Evolutionary conservation across 2,113 vertebrate genomes (phyloP).

Genomic region (Cheirogaleus medius): DNA sequence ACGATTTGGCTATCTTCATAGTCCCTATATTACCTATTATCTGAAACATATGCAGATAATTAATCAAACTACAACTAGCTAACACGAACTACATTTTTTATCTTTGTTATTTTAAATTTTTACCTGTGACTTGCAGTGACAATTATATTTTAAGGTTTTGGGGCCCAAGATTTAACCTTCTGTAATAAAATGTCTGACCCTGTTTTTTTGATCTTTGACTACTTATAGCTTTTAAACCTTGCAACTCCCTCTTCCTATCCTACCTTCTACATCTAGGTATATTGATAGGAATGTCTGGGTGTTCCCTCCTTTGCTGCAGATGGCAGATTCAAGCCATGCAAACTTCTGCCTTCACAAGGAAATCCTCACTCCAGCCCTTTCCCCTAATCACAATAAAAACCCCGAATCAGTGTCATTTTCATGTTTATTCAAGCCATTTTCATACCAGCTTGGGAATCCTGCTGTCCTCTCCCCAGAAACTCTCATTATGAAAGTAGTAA

Average conservation of each 20-base stretch:
- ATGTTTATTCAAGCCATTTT: neutral
- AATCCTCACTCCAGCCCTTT: neutral
- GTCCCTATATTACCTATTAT: neutral
- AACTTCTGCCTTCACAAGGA: neutral
- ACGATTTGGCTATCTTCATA: neutral
- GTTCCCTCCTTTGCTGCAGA: neutral
- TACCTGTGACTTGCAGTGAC: neutral
- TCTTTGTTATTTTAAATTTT: constrained; percentile 27
- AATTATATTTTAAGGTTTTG: neutral
- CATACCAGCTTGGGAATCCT: neutral
- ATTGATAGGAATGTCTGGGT: neutral
- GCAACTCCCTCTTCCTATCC: neutral
- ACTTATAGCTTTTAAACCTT: neutral
- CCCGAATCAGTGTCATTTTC: neutral
- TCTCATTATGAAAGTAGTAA: neutral
- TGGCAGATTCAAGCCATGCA: neutral
- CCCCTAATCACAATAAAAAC: neutral
- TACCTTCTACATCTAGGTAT: neutral
- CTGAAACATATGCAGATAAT: neutral
- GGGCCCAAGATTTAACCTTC: neutral
- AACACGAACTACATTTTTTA: neutral
- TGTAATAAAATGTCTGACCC: neutral
- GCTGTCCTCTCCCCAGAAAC: neutral
- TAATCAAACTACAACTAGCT: constrained; percentile 33
- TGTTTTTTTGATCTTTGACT: neutral